Evolutionary conservation across 2,888 invertebrate species (phyloP), one percentile per base, ranked within the genome.

Genomic region (Cataglyphis altisquamis): DNA sequence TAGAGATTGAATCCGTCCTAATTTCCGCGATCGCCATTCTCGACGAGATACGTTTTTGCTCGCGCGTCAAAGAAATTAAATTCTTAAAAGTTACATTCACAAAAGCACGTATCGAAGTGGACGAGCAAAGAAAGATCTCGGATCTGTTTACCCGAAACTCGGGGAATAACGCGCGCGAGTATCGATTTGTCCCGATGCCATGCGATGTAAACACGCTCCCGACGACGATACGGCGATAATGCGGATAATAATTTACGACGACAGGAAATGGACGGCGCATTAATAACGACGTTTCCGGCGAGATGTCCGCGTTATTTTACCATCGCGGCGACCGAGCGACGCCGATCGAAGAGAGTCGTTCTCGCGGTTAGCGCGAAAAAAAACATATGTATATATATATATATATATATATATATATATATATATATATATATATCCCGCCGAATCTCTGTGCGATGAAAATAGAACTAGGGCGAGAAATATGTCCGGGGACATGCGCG

Each of bases 131-230:
- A 25, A 67, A 66, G 52, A 85, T 73, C 12, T 75, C 73, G 68
- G 77, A 77, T 80, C 82, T 87, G 85, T 88, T 88, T 85, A 74
- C 87, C 12, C 25, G 10, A 62, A 48, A n/a, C 55, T n/a, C 32
- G 12, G 15, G 72, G n/a, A 67, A 60, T 74, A 66, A 83, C 66
- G 82, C 39, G 25, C 55, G 66, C 52, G 36, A 39, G 4, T 66
- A 88, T 88, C 88, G 88, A 88, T 88, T 88, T 67, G 87, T 68
- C 77, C 70, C 68, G 84, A 84, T 73, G 41, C 4, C 41, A 18
- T 78, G 9, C 84, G 39, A 73, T 63, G 87, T 87, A 88, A 87
- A 86, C 88, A 87, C 82, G 55, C 45, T 68, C 73, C 32, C 48
- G 39, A 52, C 60, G 60, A 41, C 64, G 67, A 82, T 82, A 62